Evolutionary conservation across 2,113 vertebrate genomes (phyloP), one percentile per base, ranked within the genome.

Genomic region (Pimephales promelas): DNA sequence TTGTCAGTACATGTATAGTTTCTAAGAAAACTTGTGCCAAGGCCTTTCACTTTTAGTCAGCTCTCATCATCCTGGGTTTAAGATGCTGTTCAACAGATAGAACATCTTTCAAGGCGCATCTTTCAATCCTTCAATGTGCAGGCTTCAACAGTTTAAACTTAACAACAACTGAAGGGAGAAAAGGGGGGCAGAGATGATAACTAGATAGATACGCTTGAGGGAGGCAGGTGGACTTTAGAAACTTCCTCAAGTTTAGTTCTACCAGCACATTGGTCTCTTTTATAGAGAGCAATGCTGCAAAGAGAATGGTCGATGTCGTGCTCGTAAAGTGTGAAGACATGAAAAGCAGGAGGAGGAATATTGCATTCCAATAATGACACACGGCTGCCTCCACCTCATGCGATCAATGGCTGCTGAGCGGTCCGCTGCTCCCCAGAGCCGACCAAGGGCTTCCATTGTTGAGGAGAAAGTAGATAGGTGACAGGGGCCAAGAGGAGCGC

Each of bases 291-390:
- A 79, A 79, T 79, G 57, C 57, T 62, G 57, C 76, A 10, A 57
- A 61, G 76, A 62, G 76, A 79, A 79, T 45, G 76, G 76, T 79
- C 76, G 57, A 79, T 79, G 76, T 43, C 1, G 40, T 79, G 76
- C 76, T 79, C 76, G 57, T 36, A 8, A 40, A 43, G 76, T 79
- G 76, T 79, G 76, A 79, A 79, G 76, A 79, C 76, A 79, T 79
- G 57, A 79, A 79, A 79, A 79, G 57, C 57, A 79, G 57, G n/a
- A 40, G 34, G 31, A 79, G 76, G 57, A 79, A 79, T 62, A 24
- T 57, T 47, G 57, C 57, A 62, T 79, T 79, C 76, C 76, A 79
- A 79, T 79, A 79, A 79, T 79, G 76, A 79, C 76, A 79, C 76
- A 62, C 14, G 57, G 57, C 76, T 79, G 76, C 76, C 76, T 79